Base-by-base conservation (phyloP, 1,140 invertebrate genomes). In the Muscidifurax raptorellus region DNA sequence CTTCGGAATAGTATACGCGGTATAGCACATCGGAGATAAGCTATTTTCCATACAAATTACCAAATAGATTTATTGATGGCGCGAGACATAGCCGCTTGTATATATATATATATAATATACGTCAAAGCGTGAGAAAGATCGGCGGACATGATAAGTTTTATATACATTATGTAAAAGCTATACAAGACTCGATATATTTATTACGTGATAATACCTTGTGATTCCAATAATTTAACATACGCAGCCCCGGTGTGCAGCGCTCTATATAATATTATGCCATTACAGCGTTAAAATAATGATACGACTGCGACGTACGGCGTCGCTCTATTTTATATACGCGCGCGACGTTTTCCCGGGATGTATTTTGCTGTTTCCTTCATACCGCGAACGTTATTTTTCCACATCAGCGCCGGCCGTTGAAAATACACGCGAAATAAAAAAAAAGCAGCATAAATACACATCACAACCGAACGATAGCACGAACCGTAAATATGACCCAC, bases 211-310 rank as follows among this genome's bases (percentile, higher is more conserved):
- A 78, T 72, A 82, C 12, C 44, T 15, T 47, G 25, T 22, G n/a
- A 77, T 76, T 76, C 0, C 27, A 18, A 52, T 64, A 59, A 77
- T 77, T 77, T 77, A 77, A 64, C 27, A 28, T 28, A 3, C 18
- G 22, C 30, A 59, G 2, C 15, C 36, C 13, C 52, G 28, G 32
- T 47, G 30, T n/a, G 6, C 36, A 67, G 4, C 30, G n/a, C 10
- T 10, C 40, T 47, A 47, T 47, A 47, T 47, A 47, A 47, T 47
- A 10, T 44, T 36, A 13, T 44, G n/a, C 27, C 47, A 76, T 75
- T 83, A 69, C 28, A 79, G n/a, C 44, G 27, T 59, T 72, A 74
- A 59, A 64, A 72, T 83, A 83, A 83, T 83, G 67, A 83, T 83
- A 79, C 9, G 40, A 52, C 47, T 59, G 40, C n/a, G n/a, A n/a